Conservation (phyloP, 2,888 invertebrate species). For the Lithophane leautieri region DNA sequence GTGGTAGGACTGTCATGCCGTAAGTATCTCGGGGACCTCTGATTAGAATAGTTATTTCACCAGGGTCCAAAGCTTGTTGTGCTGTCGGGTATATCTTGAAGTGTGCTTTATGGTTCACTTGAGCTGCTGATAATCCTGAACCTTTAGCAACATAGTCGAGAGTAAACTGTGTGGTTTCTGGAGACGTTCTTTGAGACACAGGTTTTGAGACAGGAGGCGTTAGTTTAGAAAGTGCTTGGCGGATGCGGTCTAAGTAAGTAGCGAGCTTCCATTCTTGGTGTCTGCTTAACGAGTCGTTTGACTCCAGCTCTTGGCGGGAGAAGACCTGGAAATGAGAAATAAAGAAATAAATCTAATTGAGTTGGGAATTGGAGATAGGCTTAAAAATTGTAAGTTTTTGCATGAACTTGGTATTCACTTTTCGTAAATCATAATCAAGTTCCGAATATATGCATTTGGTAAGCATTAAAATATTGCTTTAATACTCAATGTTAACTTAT, state of each 20-base stretch:
- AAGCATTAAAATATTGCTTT: too few species aligned
- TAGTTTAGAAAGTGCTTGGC: constrained; percentile 83
- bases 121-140: constrained; percentile 91
- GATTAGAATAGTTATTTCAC: constrained; percentile 87
- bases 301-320: constrained; percentile 89
- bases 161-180: constrained; percentile 83
- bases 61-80: constrained; percentile 86
- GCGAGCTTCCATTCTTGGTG: constrained; percentile 90
- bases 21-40: constrained; percentile 87
- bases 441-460: too few species aligned
- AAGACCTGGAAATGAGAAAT: constrained; percentile 88
- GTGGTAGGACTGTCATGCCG: constrained; percentile 85
- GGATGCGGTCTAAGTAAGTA: constrained; percentile 88
- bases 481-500: too few species aligned
- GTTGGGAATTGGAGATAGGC: neutral
- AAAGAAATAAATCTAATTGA: neutral
- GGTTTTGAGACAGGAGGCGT: constrained; percentile 84
- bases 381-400: too few species aligned
- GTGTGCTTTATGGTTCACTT: constrained; percentile 88
- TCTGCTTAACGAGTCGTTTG: constrained; percentile 84
- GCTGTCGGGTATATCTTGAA: constrained; percentile 91
- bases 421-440: too few species aligned
- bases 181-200: constrained; percentile 79
- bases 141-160: constrained; percentile 91
- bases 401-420: too few species aligned